Conservation (phyloP, 2,888 invertebrate species). For the Villa cingulata region DNA sequence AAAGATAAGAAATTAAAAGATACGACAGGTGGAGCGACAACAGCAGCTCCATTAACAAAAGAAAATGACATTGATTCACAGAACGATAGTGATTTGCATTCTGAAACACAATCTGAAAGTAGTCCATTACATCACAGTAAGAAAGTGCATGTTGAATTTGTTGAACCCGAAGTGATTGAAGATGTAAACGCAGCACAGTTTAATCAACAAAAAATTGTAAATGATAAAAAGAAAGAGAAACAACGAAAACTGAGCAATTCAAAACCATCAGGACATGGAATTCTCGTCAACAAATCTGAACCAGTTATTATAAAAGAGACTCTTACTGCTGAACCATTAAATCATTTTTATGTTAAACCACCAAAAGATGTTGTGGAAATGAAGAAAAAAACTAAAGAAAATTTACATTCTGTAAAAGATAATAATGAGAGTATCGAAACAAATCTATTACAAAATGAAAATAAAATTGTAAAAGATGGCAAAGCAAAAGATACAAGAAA, state of each 20-base stretch:
- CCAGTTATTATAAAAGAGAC: conserved; percentile 21
- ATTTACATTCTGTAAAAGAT: conserved; percentile 19
- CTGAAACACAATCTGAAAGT: conserved; percentile 12
- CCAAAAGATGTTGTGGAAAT: conserved; percentile 61
- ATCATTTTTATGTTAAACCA: conserved; percentile 64
- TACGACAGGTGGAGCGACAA: conserved; percentile 21
- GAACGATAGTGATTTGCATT: conserved; percentile 11
- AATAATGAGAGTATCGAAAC: conserved; percentile 21
- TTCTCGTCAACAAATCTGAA: conserved; percentile 31
- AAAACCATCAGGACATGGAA: conserved; percentile 21
- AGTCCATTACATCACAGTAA: conserved; percentile 7
- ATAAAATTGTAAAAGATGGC: conserved; percentile 21
- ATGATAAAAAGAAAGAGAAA: neutral
- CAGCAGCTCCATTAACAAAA: conserved; percentile 16
- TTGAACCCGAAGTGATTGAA: conserved; percentile 29
- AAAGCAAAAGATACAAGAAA: conserved; percentile 20
- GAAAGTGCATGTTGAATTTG: conserved; percentile 30
- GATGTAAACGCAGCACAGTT: conserved; percentile 12
- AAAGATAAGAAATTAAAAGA: conserved; percentile 22
- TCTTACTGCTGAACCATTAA: conserved; percentile 36
- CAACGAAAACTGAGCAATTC: conserved; percentile 17
- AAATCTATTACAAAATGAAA: conserved; percentile 21
- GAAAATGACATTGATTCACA: conserved; percentile 9
- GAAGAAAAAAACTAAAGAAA: conserved; percentile 24
- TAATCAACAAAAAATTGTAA: conserved; percentile 8